Evolutionary conservation across 1,140 invertebrate species (phyloP).

Genomic region (Nilaparvata lugens): DNA sequence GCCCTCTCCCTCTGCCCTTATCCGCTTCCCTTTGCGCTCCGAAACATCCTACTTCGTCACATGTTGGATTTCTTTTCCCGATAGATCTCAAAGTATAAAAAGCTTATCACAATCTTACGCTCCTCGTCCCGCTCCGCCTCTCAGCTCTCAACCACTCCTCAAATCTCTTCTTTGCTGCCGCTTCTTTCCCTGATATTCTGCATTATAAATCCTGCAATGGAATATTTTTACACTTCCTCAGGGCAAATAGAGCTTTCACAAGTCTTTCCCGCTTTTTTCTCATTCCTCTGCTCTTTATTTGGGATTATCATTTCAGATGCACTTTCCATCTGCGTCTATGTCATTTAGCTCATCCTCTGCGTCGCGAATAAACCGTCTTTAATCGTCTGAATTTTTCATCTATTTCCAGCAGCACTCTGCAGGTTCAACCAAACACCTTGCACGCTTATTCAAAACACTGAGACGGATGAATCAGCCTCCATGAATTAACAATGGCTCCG

Average conservation of each 20-base stretch:
- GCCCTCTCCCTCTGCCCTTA: neutral
- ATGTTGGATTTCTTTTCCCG: conserved; percentile 17
- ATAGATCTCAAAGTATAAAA: conserved; percentile 20
- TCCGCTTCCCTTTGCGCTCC: too few relatives aligned
- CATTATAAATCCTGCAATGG: neutral
- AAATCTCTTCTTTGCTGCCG: neutral
- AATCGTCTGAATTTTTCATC: too few relatives aligned
- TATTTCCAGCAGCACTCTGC: too few relatives aligned
- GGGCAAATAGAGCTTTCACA: conserved; percentile 1
- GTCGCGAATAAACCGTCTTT: too few relatives aligned
- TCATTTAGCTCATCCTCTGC: neutral
- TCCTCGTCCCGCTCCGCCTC: neutral
- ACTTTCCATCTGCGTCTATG: neutral
- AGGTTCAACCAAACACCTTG: too few relatives aligned
- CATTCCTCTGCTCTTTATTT: too few relatives aligned
- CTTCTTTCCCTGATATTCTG: neutral
- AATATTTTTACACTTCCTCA: conserved; percentile 1
- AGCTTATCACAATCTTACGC: conserved; percentile 16
- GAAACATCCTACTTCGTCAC: neutral
- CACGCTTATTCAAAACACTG: too few relatives aligned
- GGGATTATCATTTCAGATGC: conserved; percentile 1
- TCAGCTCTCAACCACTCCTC: too few relatives aligned
- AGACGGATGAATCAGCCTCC: too few relatives aligned
- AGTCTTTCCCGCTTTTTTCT: neutral
- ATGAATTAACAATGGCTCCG: too few relatives aligned